These are phyloP conservation scores for Ormyrus rosae DNA, from an alignment of 2,888 invertebrate genomes.

Conservation along the genomic window DNA sequence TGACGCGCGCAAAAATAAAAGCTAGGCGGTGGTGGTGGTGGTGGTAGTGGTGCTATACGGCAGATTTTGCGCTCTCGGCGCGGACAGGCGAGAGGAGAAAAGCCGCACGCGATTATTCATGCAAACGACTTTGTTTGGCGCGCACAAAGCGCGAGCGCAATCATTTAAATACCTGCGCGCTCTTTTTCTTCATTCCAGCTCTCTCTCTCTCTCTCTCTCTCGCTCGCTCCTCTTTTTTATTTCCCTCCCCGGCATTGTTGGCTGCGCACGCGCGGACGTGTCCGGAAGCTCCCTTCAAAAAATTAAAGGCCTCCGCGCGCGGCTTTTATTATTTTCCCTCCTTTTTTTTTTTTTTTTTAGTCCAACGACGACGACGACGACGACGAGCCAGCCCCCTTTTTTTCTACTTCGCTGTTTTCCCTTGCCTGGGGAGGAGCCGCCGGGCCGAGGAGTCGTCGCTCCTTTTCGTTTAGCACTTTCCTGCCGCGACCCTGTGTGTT, in stretches of 20 bases:
- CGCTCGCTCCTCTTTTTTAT: not conserved
- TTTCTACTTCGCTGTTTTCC: not conserved
- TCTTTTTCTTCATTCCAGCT: not conserved
- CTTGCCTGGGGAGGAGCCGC: not conserved
- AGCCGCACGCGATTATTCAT: slow-evolving; percentile 38
- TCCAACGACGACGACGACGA: too few species aligned
- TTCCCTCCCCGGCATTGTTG: slow-evolving; percentile 16
- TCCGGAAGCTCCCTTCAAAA: slow-evolving; percentile 43
- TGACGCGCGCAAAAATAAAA: slow-evolving; percentile 40
- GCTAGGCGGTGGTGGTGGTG: not conserved
- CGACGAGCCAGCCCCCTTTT: too few species aligned
- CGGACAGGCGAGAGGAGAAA: not conserved
- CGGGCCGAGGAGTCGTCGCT: not conserved
- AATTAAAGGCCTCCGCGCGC: slow-evolving; percentile 35
- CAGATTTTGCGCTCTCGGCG: not conserved
- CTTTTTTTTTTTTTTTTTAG: not conserved
- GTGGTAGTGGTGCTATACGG: too few species aligned
- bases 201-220: not conserved
- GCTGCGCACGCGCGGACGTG: slow-evolving; percentile 17
- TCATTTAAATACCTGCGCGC: slow-evolving; percentile 43
- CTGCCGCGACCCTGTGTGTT: slow-evolving; percentile 19
- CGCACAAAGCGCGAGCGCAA: slow-evolving; percentile 33
- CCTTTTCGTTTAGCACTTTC: slow-evolving; percentile 36
- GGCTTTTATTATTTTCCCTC: slow-evolving; percentile 17
- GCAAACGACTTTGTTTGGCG: slow-evolving; percentile 53